Conservation (phyloP, 1,140 invertebrate genomes). For the Aphidius ervi region DNA sequence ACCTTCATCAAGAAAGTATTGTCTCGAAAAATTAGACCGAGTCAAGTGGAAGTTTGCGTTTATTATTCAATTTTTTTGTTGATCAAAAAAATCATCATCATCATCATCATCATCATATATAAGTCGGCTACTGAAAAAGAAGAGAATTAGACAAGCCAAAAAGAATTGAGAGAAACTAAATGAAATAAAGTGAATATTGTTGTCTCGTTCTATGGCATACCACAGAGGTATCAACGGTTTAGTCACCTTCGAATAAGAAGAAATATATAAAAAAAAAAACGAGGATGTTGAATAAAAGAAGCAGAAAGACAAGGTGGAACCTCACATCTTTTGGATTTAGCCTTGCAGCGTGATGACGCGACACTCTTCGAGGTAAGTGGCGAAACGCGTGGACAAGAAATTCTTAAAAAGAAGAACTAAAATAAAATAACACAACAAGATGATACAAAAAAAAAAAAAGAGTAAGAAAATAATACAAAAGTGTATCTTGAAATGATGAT, state of each 20-base stretch:
- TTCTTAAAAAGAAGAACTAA: conserved; percentile 31
- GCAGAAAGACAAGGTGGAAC: too few species aligned
- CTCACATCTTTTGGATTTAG: conserved; percentile 5
- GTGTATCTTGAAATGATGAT: neutral
- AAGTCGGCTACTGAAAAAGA: neutral
- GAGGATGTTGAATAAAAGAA: too few species aligned
- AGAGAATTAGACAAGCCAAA: neutral
- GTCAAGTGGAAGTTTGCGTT: conserved; percentile 19
- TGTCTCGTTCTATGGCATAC: conserved; percentile 4
- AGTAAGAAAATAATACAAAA: conserved; percentile 8
- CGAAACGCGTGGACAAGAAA: conserved; percentile 49
- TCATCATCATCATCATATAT: neutral
- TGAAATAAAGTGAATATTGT: neutral
- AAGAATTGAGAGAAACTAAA: conserved; percentile 9
- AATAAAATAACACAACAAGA: conserved; percentile 2
- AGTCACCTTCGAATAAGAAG: too few species aligned
- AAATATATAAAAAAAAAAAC: neutral
- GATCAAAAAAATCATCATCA: neutral
- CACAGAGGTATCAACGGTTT: conserved; percentile 4
- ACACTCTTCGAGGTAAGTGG: conserved; percentile 52
- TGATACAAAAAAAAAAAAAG: conserved; percentile 4
- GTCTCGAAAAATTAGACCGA: conserved; percentile 42
- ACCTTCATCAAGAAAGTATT: conserved; percentile 32
- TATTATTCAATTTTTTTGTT: too few species aligned
- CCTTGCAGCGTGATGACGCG: conserved; percentile 41